phyloP scores from a whole-genome alignment of 1,140 invertebrate genomes.

The Olivierus martensii region DNA sequence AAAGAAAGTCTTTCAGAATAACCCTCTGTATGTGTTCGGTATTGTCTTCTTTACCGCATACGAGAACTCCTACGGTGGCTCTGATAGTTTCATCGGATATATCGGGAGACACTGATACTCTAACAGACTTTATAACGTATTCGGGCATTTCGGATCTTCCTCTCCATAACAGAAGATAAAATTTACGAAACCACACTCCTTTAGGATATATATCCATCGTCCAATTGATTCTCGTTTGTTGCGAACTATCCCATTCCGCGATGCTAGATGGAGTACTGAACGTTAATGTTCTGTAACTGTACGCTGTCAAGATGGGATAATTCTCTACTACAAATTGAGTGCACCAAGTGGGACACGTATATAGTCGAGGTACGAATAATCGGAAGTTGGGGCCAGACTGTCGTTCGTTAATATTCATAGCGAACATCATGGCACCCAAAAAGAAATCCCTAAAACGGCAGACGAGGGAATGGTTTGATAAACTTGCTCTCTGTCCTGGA shows the following conservation, averaged over 20 bases:
- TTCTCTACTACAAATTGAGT: constrained; percentile 58
- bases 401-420: constrained; percentile 70
- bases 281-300: constrained; percentile 65
- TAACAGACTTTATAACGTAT: constrained; percentile 46
- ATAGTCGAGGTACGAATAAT: constrained; percentile 70
- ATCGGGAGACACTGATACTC: constrained; percentile 30
- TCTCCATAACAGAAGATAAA: constrained; percentile 63
- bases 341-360: constrained; percentile 69
- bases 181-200: constrained; percentile 72
- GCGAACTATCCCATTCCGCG: constrained; percentile 28
- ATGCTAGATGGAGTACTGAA: constrained; percentile 46
- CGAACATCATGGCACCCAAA: constrained; percentile 69
- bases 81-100: constrained; percentile 37
- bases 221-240: constrained; percentile 50
- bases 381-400: constrained; percentile 25
- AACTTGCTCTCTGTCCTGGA: constrained; percentile 59
- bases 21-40: constrained; percentile 61
- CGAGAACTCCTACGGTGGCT: constrained; percentile 56
- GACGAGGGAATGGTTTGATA: constrained; percentile 58
- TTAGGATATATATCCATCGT: constrained; percentile 75
- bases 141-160: constrained; percentile 65
- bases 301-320: constrained; percentile 52
- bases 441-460: constrained; percentile 76
- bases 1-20: constrained; percentile 36
- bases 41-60: constrained; percentile 58